phyloP scores from a whole-genome alignment of 64 coral and sea anemone species.

The Dendrophyllia cribrosa region DNA sequence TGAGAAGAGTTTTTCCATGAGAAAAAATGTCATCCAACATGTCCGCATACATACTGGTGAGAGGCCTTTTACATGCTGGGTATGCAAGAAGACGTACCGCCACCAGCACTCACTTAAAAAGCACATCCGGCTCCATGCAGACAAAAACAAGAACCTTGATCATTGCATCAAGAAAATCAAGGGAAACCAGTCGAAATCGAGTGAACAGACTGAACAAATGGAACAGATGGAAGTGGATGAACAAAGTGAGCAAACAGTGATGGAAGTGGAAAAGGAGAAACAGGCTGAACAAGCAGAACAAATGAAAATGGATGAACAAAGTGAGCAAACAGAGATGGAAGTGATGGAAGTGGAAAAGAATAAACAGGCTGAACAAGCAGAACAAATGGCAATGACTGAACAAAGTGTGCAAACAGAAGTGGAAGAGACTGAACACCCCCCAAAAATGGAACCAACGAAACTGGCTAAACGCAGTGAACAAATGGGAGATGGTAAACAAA shows the following conservation, averaged over 20 bases:
- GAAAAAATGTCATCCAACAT: conserved; percentile 33
- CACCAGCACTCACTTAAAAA: conserved; percentile 40
- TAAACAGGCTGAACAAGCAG: neutral
- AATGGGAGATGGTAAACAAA: neutral
- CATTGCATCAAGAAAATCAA: conserved; percentile 41
- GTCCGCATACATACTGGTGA: conserved; percentile 39
- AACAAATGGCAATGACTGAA: neutral
- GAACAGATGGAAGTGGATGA: neutral
- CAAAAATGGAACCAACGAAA: neutral
- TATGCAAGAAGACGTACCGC: conserved; percentile 29
- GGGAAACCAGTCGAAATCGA: neutral
- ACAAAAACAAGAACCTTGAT: conserved; percentile 35
- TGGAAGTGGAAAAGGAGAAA: neutral
- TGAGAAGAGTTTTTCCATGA: conserved; percentile 40
- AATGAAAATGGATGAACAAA: neutral
- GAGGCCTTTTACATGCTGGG: conserved; percentile 34
- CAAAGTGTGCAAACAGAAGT: neutral
- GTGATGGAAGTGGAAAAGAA: neutral
- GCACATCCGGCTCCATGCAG: conserved; percentile 32
- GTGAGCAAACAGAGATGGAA: neutral
- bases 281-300: neutral
- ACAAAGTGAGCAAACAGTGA: too few relatives aligned
- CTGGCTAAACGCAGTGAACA: neutral
- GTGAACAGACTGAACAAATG: neutral
- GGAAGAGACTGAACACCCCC: neutral